Evolutionary conservation across 1,140 invertebrate species (phyloP).

Genomic region (Augochlora pura): DNA sequence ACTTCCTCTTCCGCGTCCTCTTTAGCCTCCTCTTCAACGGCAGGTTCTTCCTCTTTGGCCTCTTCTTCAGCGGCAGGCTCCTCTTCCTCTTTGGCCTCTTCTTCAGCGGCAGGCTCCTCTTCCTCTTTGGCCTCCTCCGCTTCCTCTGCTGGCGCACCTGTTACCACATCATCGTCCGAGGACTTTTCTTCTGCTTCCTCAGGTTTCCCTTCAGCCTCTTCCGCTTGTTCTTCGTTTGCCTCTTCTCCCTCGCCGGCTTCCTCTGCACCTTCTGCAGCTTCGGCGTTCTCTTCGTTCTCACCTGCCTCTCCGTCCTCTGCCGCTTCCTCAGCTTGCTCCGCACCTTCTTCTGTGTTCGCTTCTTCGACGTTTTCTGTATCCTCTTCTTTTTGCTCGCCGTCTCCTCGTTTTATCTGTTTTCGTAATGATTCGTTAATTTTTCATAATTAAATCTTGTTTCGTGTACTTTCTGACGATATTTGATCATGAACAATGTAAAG

Average conservation of each 20-base stretch:
- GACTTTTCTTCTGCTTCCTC: slow-evolving; percentile 65
- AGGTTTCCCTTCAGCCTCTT: slow-evolving; percentile 52
- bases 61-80: slow-evolving; percentile 70
- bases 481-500: too few relatives aligned
- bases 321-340: slow-evolving; percentile 32
- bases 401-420: slow-evolving; percentile 58
- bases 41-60: slow-evolving; percentile 4
- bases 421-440: slow-evolving; percentile 52
- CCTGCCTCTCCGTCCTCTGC: slow-evolving; percentile 40
- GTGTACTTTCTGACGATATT: not conserved
- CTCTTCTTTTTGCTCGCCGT: slow-evolving; percentile 43
- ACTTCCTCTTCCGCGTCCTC: slow-evolving; percentile 66
- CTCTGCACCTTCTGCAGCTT: slow-evolving; percentile 53
- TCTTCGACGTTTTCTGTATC: slow-evolving; percentile 12
- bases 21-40: not conserved
- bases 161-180: slow-evolving; percentile 62
- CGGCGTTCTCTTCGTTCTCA: slow-evolving; percentile 33
- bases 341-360: not conserved
- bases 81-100: slow-evolving; percentile 48
- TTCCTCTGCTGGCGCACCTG: slow-evolving; percentile 11
- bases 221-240: slow-evolving; percentile 64
- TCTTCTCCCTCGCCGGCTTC: slow-evolving; percentile 62
- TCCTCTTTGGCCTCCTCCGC: not conserved
- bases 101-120: slow-evolving; percentile 59
- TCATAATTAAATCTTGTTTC: slow-evolving; percentile 30